These are phyloP conservation scores for Copidosoma floridanum DNA, from an alignment of 1,140 invertebrate genomes.

Conservation along the genomic window DNA sequence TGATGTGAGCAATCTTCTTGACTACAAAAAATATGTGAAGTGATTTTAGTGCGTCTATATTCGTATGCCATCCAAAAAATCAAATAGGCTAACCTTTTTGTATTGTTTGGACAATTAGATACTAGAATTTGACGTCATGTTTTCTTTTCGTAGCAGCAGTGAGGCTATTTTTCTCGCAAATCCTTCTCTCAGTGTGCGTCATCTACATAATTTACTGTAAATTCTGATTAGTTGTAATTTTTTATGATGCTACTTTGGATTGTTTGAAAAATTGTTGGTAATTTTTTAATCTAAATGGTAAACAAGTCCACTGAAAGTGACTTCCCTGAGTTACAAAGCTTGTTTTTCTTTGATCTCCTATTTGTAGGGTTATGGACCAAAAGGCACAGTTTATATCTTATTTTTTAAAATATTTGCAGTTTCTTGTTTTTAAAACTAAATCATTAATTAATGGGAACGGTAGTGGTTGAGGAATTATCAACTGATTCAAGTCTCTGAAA, in stretches of 20 bases:
- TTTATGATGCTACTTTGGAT: constrained; percentile 33
- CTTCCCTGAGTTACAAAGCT: too few relatives aligned
- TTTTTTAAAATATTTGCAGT: neutral
- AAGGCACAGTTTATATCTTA: neutral
- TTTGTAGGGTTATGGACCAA: neutral
- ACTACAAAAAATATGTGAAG: too few relatives aligned
- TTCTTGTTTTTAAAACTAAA: neutral
- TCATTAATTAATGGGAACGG: neutral
- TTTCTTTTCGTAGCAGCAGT: too few relatives aligned
- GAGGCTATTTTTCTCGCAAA: too few relatives aligned
- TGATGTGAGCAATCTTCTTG: too few relatives aligned
- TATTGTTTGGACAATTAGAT: too few relatives aligned
- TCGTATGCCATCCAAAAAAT: too few relatives aligned
- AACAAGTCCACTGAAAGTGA: too few relatives aligned
- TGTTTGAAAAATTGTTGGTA: constrained; percentile 25
- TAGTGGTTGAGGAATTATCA: neutral
- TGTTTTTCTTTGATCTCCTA: neutral
- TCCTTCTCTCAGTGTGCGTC: constrained; percentile 29
- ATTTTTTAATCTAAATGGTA: constrained; percentile 24
- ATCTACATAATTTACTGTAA: constrained; percentile 39
- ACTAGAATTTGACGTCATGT: too few relatives aligned
- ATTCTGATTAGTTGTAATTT: constrained; percentile 36
- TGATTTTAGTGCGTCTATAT: too few relatives aligned
- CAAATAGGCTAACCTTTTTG: too few relatives aligned
- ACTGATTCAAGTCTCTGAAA: neutral